A percentile compares a stretch with the other conserved stretches of the same genome.
Conservation (phyloP, 1,140 invertebrate genomes). For the Drosophila kepulauana region DNA sequence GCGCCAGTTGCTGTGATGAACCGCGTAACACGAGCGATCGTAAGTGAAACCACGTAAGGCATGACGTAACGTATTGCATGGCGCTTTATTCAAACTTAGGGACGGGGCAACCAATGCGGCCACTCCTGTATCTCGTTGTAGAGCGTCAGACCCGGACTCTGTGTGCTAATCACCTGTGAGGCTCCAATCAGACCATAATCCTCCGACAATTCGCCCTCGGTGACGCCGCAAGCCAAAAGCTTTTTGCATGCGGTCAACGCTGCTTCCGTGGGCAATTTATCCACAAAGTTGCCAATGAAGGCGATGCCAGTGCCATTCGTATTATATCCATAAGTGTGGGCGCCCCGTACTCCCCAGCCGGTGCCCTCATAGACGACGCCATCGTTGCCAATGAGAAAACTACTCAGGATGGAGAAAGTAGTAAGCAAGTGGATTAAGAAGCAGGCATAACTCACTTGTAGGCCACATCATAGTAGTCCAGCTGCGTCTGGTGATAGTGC, state of each 20-base stretch:
- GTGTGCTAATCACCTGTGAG: conserved; percentile 87
- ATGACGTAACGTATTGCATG: not conserved
- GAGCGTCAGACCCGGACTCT: conserved; percentile 88
- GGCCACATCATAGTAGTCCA: conserved; percentile 71
- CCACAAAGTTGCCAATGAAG: conserved; percentile 90
- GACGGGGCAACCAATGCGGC: conserved; percentile 76
- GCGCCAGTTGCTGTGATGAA: not conserved
- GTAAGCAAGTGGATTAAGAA: not conserved
- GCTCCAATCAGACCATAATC: conserved; percentile 88
- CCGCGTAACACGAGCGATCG: not conserved
- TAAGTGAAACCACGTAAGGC: not conserved
- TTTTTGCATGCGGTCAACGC: conserved; percentile 87
- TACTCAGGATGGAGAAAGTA: conserved; percentile 67
- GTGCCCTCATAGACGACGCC: conserved; percentile 91
- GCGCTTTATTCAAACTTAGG: conserved; percentile 30
- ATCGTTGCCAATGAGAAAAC: conserved; percentile 91
- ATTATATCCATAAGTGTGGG: conserved; percentile 90
- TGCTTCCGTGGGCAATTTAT: conserved; percentile 86
- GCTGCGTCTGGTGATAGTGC: conserved; percentile 68
- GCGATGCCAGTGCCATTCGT: conserved; percentile 88
- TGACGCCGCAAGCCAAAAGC: conserved; percentile 88
- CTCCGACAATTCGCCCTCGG: conserved; percentile 86
- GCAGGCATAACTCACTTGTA: conserved; percentile 65
- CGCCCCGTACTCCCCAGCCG: conserved; percentile 90
- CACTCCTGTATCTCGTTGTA: conserved; percentile 86